A percentile compares a stretch with the other conserved stretches of the same genome.
phyloP scores from a whole-genome alignment of 1,140 invertebrate species.

The Microplitis mediator region DNA sequence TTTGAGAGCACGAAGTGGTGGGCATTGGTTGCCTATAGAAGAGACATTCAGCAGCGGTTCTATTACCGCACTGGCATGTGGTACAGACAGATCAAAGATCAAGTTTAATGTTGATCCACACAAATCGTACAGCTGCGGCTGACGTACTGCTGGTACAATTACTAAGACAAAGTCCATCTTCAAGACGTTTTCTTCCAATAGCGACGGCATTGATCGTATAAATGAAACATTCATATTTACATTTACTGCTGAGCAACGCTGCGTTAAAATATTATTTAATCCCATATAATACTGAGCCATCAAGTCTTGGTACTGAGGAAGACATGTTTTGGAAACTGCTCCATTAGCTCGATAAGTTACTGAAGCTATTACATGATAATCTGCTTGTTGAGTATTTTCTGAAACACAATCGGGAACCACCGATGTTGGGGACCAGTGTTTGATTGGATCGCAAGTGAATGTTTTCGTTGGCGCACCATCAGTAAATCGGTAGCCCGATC shows the following conservation, averaged over 20 bases:
- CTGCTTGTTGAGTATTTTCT: conserved; percentile 91
- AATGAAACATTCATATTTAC: conserved; percentile 95
- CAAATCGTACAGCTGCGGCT: conserved; percentile 90
- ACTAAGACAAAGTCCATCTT: conserved; percentile 87
- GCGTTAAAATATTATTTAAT: conserved; percentile 82
- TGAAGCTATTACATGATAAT: conserved; percentile 89
- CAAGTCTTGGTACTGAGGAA: conserved; percentile 85
- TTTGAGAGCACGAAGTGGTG: conserved; percentile 82
- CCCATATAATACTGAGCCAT: conserved; percentile 80
- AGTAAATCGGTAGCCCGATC: conserved; percentile 88
- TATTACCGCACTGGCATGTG: conserved; percentile 88
- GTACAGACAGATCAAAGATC: conserved; percentile 92
- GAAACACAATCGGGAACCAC: conserved; percentile 94
- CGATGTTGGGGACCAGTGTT: conserved; percentile 80
- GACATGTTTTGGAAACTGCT: conserved; percentile 80
- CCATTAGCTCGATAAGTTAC: conserved; percentile 89
- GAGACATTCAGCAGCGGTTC: conserved; percentile 88
- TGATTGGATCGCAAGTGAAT: conserved; percentile 80
- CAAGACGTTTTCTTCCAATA: conserved; percentile 85
- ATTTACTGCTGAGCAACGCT: conserved; percentile 91
- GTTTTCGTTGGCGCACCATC: conserved; percentile 87
- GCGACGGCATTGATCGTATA: conserved; percentile 75
- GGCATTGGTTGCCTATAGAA: conserved; percentile 88
- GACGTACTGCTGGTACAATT: conserved; percentile 84
- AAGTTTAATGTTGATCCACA: conserved; percentile 92